Evolutionary conservation across 1,140 invertebrate genomes (phyloP), one percentile per base, ranked within the genome.

Genomic region (Cotesia chilonis): DNA sequence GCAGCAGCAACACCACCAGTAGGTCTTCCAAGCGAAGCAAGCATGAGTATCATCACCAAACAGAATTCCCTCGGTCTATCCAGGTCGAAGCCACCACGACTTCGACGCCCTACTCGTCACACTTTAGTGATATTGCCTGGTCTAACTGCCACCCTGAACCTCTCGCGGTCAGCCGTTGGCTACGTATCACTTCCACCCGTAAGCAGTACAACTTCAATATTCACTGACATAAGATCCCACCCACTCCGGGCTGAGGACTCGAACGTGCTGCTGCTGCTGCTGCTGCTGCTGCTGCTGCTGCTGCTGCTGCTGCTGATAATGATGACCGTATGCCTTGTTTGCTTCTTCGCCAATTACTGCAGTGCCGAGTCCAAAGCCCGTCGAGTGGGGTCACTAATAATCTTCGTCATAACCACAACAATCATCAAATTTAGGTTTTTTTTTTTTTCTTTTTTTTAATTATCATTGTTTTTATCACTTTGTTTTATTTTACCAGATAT

Each of bases 181-280:
- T 87, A 5, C 83, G 84, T 54, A 85, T 87, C 60, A 85, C 81
- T n/a, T 86, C 84, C 71, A 86, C 76, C 80, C 85, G 85, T 74
- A 86, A 87, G 75, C 85, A 87, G 75, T 87, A 87, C 72, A 86
- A 87, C 74, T 87, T 87, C 73, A 87, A 87, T 80, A 87, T 87
- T 84, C 85, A 87, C 85, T 87, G 85, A 87, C 85, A 87, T 77
- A 86, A 85, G 74, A 86, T 80, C 79, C 84, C 81, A 80, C 85
- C 85, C 79, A 87, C 84, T 82, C 85, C 84, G 79, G 85, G 85
- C 83, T 87, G 80, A 87, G 80, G 79, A 81, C 79, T 78, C 55
- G 71, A 66, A 61, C 68, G 57, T 66, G 70, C 10, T 37, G 14
- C 14, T 14, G 14, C 14, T 14, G 63, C n/a, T 73, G 41, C 41